phyloP scores from a whole-genome alignment of 2,797 vertebrate species.

The Erethizon dorsatum region DNA sequence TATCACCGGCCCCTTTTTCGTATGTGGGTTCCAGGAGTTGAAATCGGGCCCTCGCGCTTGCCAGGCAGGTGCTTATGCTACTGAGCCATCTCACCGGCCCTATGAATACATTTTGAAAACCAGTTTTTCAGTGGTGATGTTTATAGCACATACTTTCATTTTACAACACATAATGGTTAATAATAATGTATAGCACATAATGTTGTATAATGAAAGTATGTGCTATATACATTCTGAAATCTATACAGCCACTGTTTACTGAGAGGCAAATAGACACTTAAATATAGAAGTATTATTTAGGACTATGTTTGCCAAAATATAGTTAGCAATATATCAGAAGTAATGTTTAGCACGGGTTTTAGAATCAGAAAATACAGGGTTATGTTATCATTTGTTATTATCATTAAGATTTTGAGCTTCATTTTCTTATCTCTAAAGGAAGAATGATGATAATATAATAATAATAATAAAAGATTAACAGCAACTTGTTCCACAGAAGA shows the following conservation, averaged over 20 bases:
- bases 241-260: not conserved
- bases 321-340: not conserved
- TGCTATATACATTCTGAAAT: not conserved
- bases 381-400: not conserved
- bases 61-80: no score
- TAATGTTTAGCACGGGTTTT: not conserved
- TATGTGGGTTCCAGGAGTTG: no score
- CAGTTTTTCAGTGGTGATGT: not conserved
- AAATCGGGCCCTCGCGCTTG: no score
- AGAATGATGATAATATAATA: not conserved
- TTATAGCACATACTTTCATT: not conserved
- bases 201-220: no score
- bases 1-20: no score
- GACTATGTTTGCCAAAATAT: not conserved
- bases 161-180: not conserved
- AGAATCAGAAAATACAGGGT: not conserved
- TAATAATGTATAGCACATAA: no score
- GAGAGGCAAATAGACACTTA: not conserved
- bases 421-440: not conserved
- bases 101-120: conserved; percentile 1
- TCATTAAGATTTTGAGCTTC: not conserved
- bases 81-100: no score
- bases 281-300: not conserved
- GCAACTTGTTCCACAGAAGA: not conserved
- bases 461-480: not conserved